These are phyloP conservation scores for Astreopora myriophthalma DNA, from an alignment of 64 coral and sea anemone genomes.

Conservation along the genomic window DNA sequence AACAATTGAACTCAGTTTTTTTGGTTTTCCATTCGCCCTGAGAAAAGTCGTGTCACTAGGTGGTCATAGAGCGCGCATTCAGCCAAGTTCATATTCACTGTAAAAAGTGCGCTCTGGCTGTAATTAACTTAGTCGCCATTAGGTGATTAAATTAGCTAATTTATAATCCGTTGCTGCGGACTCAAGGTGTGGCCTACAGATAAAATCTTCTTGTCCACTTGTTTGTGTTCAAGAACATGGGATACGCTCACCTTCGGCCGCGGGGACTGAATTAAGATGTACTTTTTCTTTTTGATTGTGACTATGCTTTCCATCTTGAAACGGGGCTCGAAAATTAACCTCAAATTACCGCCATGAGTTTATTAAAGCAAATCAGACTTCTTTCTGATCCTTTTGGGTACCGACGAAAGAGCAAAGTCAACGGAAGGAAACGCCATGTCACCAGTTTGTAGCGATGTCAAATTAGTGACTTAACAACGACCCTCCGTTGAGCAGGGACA, in stretches of 20 bases:
- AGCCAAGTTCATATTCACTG: background rate
- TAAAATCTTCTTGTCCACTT: slow-evolving; percentile 7
- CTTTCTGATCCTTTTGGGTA: background rate
- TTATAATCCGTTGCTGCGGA: background rate
- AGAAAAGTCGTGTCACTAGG: background rate
- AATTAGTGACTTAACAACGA: background rate
- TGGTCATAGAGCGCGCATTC: background rate
- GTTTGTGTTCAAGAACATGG: background rate
- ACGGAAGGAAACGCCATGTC: background rate
- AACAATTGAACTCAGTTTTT: background rate
- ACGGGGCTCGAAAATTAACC: no score
- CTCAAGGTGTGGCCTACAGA: background rate
- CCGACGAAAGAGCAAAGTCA: background rate
- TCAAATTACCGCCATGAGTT: background rate
- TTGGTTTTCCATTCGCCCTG: background rate
- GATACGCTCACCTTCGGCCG: background rate
- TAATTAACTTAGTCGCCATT: slow-evolving; percentile 2
- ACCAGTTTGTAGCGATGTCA: background rate
- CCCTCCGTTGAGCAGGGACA: background rate
- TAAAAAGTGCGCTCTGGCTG: background rate
- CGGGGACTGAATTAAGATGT: no score
- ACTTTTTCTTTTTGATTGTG: no score
- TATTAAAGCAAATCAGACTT: background rate
- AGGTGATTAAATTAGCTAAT: slow-evolving; percentile 21
- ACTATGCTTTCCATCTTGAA: no score